These are phyloP conservation scores for Tenthredo livida DNA, from an alignment of 2,888 invertebrate species.

Conservation along the genomic window DNA sequence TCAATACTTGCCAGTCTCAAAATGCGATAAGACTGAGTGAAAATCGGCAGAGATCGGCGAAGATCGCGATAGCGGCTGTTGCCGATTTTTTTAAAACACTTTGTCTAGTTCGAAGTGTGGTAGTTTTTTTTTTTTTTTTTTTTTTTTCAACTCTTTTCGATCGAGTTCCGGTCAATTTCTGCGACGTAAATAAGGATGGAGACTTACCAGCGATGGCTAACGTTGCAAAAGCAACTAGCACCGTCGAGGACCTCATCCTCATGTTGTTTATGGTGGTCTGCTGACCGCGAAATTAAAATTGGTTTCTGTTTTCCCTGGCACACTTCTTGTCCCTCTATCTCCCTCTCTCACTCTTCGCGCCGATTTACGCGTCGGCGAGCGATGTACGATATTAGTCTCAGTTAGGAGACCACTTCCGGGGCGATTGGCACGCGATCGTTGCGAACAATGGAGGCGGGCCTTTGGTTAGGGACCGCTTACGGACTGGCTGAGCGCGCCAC, in stretches of 20 bases:
- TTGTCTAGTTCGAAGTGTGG: background rate
- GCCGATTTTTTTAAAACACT: background rate
- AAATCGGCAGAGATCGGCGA: background rate
- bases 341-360: constrained; percentile 57
- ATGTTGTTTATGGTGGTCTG: constrained; percentile 47
- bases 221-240: constrained; percentile 71
- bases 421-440: constrained; percentile 53
- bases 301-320: constrained; percentile 34
- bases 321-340: constrained; percentile 57
- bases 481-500: constrained; percentile 75
- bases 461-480: constrained; percentile 69
- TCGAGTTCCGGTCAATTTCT: background rate
- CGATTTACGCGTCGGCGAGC: constrained; percentile 56
- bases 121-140: background rate
- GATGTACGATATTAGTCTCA: constrained; percentile 34
- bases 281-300: constrained; percentile 42
- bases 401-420: constrained; percentile 52
- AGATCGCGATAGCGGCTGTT: constrained; percentile 37
- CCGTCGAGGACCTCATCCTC: constrained; percentile 74
- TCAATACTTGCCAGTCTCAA: background rate
- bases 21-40: background rate
- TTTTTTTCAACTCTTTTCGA: background rate
- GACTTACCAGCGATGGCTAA: constrained; percentile 73
- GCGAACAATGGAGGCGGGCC: constrained; percentile 51
- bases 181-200: background rate